Evolutionary conservation across 2,888 invertebrate species (phyloP), one percentile per base, ranked within the genome.

Genomic region (Drosophila emarginata): DNA sequence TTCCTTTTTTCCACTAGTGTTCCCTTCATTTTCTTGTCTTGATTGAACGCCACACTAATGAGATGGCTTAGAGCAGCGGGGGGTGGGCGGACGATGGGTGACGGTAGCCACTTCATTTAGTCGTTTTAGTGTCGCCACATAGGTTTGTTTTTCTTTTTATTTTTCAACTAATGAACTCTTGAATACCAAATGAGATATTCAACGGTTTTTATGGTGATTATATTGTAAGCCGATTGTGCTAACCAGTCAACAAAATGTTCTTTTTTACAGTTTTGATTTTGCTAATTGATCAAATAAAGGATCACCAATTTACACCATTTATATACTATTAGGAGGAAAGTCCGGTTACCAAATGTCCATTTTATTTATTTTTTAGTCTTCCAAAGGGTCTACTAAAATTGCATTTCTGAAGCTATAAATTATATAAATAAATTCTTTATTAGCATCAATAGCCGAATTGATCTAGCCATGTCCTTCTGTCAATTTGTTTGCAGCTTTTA

Each of bases 1-100:
- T 14, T 28, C 28, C 32, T 32, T 15, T 28, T 28, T 28, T 9
- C 4, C 26, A 5, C 26, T 26, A 26, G 6, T 5, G 6, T 26
- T 26, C n/a, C 50, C 50, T 23, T 15, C 15, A 4, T 32, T 28
- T 53, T 26, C 32, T 15, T 32, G 26, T 15, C 32, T 36, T 54
- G 36, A 54, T 54, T 54, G 54, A 36, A 36, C 15, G 54, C n/a
- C 54, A 18, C 18, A 15, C 54, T 54, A 54, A 54, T 54, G 54
- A 54, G 54, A 36, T 54, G 32, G 54, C 32, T 36, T 32, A 54
- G 18, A 54, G 18, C 54, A 36, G 36, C 32, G 28, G 32, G 54
- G 36, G 36, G 54, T 36, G 14, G 5, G 18, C 14, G 45, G 45
- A 2, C 14, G 3, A 14, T 18, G 40, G 40, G 40, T 18, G 45